Evolutionary conservation across 2,113 vertebrate species (phyloP), one percentile per base, ranked within the genome.

Genomic region (Dolichallabes microphthalmus): DNA sequence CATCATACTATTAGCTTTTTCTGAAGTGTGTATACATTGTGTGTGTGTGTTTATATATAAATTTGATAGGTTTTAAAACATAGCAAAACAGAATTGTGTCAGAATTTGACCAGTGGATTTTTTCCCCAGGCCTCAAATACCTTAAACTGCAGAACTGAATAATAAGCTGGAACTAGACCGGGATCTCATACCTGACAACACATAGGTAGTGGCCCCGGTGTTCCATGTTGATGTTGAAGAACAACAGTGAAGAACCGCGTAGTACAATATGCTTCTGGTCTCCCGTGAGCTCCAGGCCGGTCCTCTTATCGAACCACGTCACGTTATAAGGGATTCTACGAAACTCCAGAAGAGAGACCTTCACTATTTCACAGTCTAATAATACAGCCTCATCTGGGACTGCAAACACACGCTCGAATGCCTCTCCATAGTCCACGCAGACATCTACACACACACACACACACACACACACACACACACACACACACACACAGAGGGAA

Each of bases 171-270:
- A 30, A 30, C n/a, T 30, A 20, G 3, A 10, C 74, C 14, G 0
- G 1, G 50, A 13, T 14, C 88, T 91, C 22, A 22, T 93, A 97
- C 98, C 96, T 95, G 83, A 95, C 11, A 20, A 83, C 12, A 82
- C 93, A 96, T 35, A 93, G 90, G 86, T 98, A 99, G 25, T 89
- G 69, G 9, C 96, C 96, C 0, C 91, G 88, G 50, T 97, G 96
- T 25, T 95, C 93, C 64, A 91, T 53, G 0, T 6, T 50, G 63
- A 92, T 82, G 61, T 95, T 96, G 11, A 96, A 92, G 89, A 98
- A 93, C 96, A 96, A 97, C 83, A 99, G 94, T 6, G 89, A 88
- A 5, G 90, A 90, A 5, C 90, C 53, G 3, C 35, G 64, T 57
- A 96, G 92, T 84, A 96, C 90, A 87, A 95, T 86, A 61, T 93